Evolutionary conservation across 2,113 vertebrate genomes (phyloP), one percentile per base, ranked within the genome.

Genomic region (Opisthocomus hoazin): DNA sequence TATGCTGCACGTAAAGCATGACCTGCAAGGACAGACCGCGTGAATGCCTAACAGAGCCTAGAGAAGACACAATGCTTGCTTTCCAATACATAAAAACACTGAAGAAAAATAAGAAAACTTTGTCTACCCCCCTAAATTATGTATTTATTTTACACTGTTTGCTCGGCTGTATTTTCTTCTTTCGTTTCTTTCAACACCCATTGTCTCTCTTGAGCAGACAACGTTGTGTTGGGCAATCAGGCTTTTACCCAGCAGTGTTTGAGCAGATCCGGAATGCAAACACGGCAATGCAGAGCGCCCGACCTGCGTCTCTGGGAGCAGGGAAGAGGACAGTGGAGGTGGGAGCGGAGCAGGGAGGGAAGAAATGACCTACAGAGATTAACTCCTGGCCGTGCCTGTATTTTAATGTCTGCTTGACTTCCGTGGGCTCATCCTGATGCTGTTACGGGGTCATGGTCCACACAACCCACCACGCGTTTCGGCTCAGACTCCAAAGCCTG

Each of bases 1-100:
- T 5, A 5, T 3, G 6, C 39, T 26, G 46, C 34, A 3, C 6
- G 0, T 11, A 5, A 12, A 23, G 27, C 18, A 16, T 0, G 26
- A 23, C 36, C 60, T 7, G 26, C 30, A 32, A 21, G 43, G 48
- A 4, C 5, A 12, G 18, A 8, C 9, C 3, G 27, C 8, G 1
- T 9, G 18, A 30, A 36, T 2, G 15, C 20, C 45, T 11, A 6
- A 3, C 18, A 0, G 5, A 37, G 37, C 57, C 15, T 2, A 1
- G 20, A 45, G 60, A 41, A 41, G 53, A 15, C 16, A 2, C 0
- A 11, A 4, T 2, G 58, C 19, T 56, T 5, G 20, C 17, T 65
- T 45, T 14, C 22, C 15, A n/a, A 16, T 0, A 15, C 27, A 5
- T 16, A 14, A 37, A n/a, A 39, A 26, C 9, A 18, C 12, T 4